Evolutionary conservation across 2,888 invertebrate species (phyloP).

Genomic region (Amphipyra tragopoginis): DNA sequence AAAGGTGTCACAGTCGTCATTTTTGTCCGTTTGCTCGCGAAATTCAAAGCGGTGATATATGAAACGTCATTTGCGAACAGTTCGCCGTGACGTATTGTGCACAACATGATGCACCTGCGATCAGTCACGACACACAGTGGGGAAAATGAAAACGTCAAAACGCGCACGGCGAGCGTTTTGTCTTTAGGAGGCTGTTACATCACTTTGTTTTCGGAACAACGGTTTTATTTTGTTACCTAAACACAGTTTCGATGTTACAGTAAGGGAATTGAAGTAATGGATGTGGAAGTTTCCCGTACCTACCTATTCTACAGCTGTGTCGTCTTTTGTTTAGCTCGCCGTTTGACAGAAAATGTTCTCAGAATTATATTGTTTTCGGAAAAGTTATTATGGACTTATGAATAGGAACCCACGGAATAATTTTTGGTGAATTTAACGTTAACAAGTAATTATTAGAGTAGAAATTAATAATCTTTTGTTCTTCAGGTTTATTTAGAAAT

Average conservation of each 20-base stretch:
- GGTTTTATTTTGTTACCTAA: slow-evolving; percentile 50
- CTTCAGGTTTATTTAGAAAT: slow-evolving; percentile 15
- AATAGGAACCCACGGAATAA: slow-evolving; percentile 41
- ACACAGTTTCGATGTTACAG: slow-evolving; percentile 35
- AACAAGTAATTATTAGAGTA: slow-evolving; percentile 51
- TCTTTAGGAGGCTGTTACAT: slow-evolving; percentile 47
- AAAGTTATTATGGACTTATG: slow-evolving; percentile 49
- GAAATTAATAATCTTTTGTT: slow-evolving; percentile 55
- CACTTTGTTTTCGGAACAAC: slow-evolving; percentile 44
- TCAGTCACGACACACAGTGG: slow-evolving; percentile 57
- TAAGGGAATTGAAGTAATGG: slow-evolving; percentile 39
- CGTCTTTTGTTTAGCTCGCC: slow-evolving; percentile 47
- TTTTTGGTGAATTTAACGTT: slow-evolving; percentile 56
- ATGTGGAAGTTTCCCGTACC: slow-evolving; percentile 42
- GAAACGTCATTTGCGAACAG: slow-evolving; percentile 65
- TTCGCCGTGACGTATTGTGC: slow-evolving; percentile 60
- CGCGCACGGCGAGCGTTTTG: slow-evolving; percentile 40
- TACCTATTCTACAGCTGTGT: neutral
- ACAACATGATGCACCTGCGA: slow-evolving; percentile 69
- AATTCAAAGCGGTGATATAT: slow-evolving; percentile 63
- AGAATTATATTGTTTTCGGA: slow-evolving; percentile 56
- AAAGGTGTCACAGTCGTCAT: slow-evolving; percentile 56
- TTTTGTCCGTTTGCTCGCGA: slow-evolving; percentile 55
- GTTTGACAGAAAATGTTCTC: slow-evolving; percentile 54
- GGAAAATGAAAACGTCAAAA: slow-evolving; percentile 70